Conservation (phyloP, 2,113 vertebrate species). For the Lates calcarifer region DNA sequence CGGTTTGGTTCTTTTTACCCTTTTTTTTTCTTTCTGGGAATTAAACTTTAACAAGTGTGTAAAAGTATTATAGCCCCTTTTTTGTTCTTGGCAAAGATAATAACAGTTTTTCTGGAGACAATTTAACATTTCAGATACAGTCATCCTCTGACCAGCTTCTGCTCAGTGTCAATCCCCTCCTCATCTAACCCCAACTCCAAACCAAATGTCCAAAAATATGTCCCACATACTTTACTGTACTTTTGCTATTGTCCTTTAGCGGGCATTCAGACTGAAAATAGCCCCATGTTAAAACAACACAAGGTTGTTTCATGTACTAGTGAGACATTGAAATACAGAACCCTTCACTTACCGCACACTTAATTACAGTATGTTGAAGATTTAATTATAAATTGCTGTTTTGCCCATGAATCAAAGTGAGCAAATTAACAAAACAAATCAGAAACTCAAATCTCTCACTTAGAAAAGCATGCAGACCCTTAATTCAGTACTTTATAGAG, state of each 20-base stretch:
- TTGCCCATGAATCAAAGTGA: neutral
- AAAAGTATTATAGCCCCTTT: neutral
- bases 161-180: neutral
- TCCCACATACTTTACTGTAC: neutral
- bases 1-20: neutral
- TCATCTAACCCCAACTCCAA: neutral
- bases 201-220: neutral
- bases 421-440: too few relatives aligned
- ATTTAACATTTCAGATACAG: neutral
- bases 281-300: too few relatives aligned
- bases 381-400: neutral
- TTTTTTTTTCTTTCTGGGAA: constrained; percentile 12
- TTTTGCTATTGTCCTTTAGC: neutral
- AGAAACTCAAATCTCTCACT: too few relatives aligned
- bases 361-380: neutral
- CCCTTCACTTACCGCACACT: neutral
- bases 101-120: neutral
- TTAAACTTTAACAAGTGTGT: constrained; percentile 9
- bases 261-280: too few relatives aligned
- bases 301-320: too few relatives aligned
- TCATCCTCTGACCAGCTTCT: neutral
- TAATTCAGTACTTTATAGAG: too few relatives aligned
- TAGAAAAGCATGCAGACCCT: too few relatives aligned
- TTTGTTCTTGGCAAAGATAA: constrained; percentile 9
- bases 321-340: too few relatives aligned